A percentile compares a stretch with the other conserved stretches of the same genome.
phyloP scores from a whole-genome alignment of 1,140 invertebrate genomes.

The Drosophila lacertosa region DNA sequence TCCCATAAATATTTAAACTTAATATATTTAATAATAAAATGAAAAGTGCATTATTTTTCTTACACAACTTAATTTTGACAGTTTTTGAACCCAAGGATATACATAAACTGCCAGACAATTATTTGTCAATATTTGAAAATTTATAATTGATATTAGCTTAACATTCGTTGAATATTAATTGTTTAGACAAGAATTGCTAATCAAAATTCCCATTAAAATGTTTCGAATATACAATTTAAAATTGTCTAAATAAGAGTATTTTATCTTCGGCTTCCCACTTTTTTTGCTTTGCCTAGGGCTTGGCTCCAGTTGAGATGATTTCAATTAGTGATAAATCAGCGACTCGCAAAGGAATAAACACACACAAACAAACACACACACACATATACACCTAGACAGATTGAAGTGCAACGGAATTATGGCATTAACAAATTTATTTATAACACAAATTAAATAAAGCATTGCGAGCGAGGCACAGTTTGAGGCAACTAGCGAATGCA shows the following conservation, averaged over 20 bases:
- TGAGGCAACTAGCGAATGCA: conserved; percentile 67
- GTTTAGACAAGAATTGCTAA: too few relatives aligned
- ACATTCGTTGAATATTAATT: too few relatives aligned
- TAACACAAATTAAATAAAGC: conserved; percentile 80
- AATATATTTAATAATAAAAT: too few relatives aligned
- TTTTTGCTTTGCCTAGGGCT: conserved; percentile 16
- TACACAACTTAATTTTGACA: too few relatives aligned
- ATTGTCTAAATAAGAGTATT: neutral
- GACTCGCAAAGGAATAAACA: conserved; percentile 4
- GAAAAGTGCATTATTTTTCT: too few relatives aligned
- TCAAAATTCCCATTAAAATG: too few relatives aligned
- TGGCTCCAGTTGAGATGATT: conserved; percentile 48
- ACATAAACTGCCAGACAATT: too few relatives aligned
- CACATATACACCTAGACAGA: neutral
- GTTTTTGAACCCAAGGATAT: too few relatives aligned
- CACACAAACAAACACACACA: neutral
- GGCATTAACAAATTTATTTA: conserved; percentile 81
- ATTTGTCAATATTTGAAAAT: too few relatives aligned
- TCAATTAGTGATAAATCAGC: conserved; percentile 69
- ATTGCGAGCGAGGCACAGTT: conserved; percentile 47
- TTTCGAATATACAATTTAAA: too few relatives aligned
- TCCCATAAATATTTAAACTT: too few relatives aligned
- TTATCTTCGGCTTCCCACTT: neutral
- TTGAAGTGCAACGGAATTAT: conserved; percentile 56
- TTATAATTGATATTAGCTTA: too few relatives aligned